phyloP scores from a whole-genome alignment of 2,888 invertebrate species.

The Didymodactylos carnosus region DNA sequence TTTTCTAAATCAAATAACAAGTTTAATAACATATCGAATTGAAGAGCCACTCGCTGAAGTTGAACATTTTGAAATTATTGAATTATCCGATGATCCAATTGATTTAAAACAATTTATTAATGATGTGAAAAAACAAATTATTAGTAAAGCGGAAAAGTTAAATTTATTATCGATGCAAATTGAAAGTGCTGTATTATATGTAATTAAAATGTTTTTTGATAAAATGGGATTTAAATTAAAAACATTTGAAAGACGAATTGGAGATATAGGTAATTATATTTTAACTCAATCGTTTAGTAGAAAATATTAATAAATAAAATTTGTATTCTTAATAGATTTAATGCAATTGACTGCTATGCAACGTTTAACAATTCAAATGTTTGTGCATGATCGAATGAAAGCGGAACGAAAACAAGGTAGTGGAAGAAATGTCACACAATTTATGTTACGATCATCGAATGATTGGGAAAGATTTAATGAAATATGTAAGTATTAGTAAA shows the following conservation, averaged over 20 bases:
- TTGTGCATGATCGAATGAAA: background rate
- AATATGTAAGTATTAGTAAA: background rate
- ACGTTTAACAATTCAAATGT: background rate
- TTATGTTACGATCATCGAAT: background rate
- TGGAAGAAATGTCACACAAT: background rate
- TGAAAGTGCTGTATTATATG: background rate
- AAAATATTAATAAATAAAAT: background rate
- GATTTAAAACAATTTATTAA: background rate
- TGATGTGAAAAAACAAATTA: background rate
- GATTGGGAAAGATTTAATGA: background rate
- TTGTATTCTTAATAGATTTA: background rate
- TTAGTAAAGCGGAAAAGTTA: background rate
- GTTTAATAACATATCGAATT: background rate
- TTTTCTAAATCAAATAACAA: background rate
- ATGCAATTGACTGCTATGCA: background rate
- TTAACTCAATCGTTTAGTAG: too few species aligned
- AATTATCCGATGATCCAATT: background rate
- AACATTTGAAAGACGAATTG: background rate
- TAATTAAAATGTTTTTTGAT: background rate
- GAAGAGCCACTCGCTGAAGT: background rate
- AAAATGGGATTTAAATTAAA: background rate
- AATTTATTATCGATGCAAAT: background rate
- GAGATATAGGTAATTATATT: background rate
- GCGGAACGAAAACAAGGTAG: background rate
- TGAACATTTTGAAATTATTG: background rate